Conservation (phyloP, 2,888 invertebrate species). For the Oscheius myriophilus region DNA sequence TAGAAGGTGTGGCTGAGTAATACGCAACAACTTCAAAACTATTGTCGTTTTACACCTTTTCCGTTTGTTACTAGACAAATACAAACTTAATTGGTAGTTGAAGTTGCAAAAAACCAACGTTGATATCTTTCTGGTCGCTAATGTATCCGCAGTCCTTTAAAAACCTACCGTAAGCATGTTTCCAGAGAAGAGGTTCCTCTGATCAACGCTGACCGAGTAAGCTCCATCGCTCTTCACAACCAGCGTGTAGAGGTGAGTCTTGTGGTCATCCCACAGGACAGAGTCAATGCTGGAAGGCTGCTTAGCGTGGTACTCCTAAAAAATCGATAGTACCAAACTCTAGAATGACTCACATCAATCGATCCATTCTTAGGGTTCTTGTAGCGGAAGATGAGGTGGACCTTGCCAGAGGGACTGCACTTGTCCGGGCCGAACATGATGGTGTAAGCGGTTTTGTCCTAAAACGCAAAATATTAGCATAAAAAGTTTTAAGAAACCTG, state of each 20-base stretch:
- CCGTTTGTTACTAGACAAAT: background rate
- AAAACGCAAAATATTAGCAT: constrained; percentile 62
- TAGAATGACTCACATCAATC: constrained; percentile 75
- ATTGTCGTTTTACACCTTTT: background rate
- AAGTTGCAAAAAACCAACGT: too few species aligned
- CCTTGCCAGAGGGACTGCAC: constrained; percentile 93
- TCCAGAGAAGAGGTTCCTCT: constrained; percentile 72
- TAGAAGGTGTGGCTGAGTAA: too few species aligned
- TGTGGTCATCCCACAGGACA: constrained; percentile 83
- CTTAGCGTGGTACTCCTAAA: constrained; percentile 90
- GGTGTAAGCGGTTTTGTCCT: constrained; percentile 95
- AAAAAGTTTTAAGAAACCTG: too few species aligned
- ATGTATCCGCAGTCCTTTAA: too few species aligned
- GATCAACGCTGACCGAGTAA: constrained; percentile 85
- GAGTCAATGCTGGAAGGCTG: constrained; percentile 80
- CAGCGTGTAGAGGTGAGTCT: constrained; percentile 87
- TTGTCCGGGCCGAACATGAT: constrained; percentile 99
- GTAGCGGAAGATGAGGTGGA: constrained; percentile 90
- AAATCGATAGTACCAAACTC: constrained; percentile 5
- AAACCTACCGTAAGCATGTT: constrained; percentile 59
- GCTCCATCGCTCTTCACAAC: constrained; percentile 83
- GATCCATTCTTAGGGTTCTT: constrained; percentile 90
- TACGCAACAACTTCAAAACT: too few species aligned
- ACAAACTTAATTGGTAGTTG: background rate
- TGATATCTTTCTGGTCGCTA: too few species aligned